These are phyloP conservation scores for Uloborus plumipes DNA, from an alignment of 2,888 invertebrate species.

Conservation along the genomic window DNA sequence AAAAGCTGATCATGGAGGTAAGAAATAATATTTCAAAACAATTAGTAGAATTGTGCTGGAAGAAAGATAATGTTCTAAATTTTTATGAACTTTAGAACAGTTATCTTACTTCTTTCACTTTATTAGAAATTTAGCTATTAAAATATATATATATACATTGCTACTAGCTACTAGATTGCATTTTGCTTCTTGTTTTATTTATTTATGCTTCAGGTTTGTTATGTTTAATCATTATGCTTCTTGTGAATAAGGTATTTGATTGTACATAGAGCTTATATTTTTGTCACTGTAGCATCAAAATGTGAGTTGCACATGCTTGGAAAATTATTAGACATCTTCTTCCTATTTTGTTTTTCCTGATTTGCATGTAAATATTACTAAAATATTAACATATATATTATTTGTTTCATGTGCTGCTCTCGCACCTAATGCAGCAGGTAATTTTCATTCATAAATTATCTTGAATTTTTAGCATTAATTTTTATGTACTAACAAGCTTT, in stretches of 20 bases:
- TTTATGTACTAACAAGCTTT: too few species aligned
- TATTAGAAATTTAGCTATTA: background rate
- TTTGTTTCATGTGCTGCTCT: conserved; percentile 64
- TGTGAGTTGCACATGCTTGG: too few species aligned
- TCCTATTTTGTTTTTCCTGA: too few species aligned
- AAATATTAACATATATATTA: conserved; percentile 60
- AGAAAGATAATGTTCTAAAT: conserved; percentile 10
- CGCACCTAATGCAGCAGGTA: conserved; percentile 61
- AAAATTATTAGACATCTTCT: too few species aligned
- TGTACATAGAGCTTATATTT: too few species aligned
- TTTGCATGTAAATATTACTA: conserved; percentile 34
- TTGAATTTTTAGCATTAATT: conserved; percentile 62
- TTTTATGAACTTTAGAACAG: too few species aligned
- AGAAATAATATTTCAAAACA: conserved; percentile 33
- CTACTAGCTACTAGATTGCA: too few species aligned
- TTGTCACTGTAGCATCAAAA: too few species aligned
- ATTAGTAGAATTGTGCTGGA: conserved; percentile 25
- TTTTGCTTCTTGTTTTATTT: background rate
- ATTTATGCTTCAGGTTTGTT: background rate
- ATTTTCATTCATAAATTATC: conserved; percentile 52
- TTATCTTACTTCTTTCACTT: conserved; percentile 48
- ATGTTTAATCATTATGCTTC: background rate
- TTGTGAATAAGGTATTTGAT: too few species aligned
- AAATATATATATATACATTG: too few species aligned
- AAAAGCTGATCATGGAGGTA: conserved; percentile 53